phyloP scores from a whole-genome alignment of 2,113 vertebrate species.

The Globicephala melas region DNA sequence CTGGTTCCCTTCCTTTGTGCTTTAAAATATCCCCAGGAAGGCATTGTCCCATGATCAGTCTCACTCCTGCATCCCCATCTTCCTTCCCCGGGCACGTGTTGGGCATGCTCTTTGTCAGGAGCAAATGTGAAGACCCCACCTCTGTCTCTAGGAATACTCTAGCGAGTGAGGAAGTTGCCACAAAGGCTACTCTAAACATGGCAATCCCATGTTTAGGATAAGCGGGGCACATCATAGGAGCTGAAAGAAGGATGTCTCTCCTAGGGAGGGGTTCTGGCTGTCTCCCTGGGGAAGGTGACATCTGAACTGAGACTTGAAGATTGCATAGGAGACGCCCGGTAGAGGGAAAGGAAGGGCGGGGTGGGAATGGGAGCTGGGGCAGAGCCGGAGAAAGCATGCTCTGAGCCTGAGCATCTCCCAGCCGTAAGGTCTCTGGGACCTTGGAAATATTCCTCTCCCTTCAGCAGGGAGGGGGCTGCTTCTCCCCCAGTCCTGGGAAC shows the following conservation, averaged over 20 bases:
- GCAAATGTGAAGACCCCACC: rapidly evolving
- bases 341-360: neutral
- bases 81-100: neutral
- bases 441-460: neutral
- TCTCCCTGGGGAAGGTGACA: neutral
- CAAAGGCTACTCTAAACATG: rapidly evolving
- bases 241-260: neutral
- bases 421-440: rapidly evolving
- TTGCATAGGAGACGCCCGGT: rapidly evolving
- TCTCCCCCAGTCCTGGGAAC: neutral
- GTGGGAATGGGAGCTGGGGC: too few relatives aligned
- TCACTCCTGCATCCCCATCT: rapidly evolving
- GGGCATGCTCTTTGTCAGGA: neutral
- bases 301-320: neutral
- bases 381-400: rapidly evolving
- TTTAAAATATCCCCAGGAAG: neutral
- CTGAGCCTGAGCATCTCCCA: rapidly evolving
- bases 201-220: neutral
- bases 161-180: neutral
- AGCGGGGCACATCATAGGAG: rapidly evolving
- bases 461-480: too few relatives aligned
- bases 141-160: neutral
- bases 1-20: too few relatives aligned
- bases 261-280: rapidly evolving
- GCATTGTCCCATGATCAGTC: too few relatives aligned